Evolutionary conservation across 2,797 vertebrate species (phyloP).

Genomic region (Chelidonichthys spinosus): DNA sequence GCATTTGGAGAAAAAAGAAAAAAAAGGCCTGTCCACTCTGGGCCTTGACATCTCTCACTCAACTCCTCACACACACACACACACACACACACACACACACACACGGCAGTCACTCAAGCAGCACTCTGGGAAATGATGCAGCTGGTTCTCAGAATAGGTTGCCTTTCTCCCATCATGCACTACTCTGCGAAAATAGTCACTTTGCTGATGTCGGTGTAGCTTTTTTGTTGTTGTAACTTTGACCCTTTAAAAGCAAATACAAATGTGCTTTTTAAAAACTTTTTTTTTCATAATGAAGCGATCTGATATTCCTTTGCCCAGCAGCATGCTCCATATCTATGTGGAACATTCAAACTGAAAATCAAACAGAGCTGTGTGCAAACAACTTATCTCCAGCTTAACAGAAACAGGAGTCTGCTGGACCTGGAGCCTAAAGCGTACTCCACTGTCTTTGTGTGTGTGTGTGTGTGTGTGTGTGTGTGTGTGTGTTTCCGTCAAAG

Average conservation of each 20-base stretch:
- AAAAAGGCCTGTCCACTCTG: constrained; percentile 60
- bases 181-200: constrained; percentile 45
- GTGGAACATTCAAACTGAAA: constrained; percentile 6
- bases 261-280: constrained; percentile 10
- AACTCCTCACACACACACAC: constrained; percentile 36
- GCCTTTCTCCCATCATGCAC: constrained; percentile 67
- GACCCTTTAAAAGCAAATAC: constrained; percentile 22
- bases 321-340: constrained; percentile 13
- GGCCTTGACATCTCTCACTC: constrained; percentile 68
- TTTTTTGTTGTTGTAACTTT: constrained; percentile 10
- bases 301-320: constrained; percentile 2
- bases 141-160: constrained; percentile 61
- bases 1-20: constrained; percentile 27
- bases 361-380: constrained; percentile 15
- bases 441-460: neutral
- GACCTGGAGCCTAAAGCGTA: neutral
- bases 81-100: constrained; percentile 24
- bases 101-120: constrained; percentile 67
- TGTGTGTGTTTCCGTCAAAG: neutral
- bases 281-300: constrained; percentile 4
- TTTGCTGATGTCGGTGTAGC: constrained; percentile 30
- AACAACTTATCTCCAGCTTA: constrained; percentile 31
- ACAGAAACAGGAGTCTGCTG: constrained; percentile 7
- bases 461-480: neutral
- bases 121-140: constrained; percentile 79